phyloP scores from a whole-genome alignment of 2,797 vertebrate species.

The Danio jaintianensis region DNA sequence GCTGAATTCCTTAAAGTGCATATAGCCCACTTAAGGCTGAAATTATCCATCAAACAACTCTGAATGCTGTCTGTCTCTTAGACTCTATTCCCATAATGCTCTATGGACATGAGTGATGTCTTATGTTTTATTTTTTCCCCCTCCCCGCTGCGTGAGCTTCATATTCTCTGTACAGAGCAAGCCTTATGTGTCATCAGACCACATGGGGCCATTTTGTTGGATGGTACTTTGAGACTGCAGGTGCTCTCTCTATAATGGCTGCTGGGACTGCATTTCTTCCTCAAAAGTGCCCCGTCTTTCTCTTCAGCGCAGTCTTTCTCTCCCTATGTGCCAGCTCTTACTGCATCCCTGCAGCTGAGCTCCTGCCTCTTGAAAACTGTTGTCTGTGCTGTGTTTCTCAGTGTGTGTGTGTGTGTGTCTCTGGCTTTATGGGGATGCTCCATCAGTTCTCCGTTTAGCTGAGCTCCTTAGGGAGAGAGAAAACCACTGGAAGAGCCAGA shows the following conservation, averaged over 20 bases:
- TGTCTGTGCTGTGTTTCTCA: constrained; percentile 38
- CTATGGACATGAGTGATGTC: background rate
- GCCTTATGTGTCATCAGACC: constrained; percentile 48
- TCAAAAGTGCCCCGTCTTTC: constrained; percentile 62
- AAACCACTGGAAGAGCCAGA: constrained; percentile 29
- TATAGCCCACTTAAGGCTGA: background rate
- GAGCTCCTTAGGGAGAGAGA: constrained; percentile 61
- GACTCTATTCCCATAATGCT: background rate
- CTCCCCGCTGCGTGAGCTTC: constrained; percentile 15
- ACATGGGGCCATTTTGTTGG: constrained; percentile 72
- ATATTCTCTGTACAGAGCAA: constrained; percentile 29
- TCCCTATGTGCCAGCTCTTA: constrained; percentile 49
- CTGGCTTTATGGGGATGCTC: constrained; percentile 61
- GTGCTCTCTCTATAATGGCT: constrained; percentile 63
- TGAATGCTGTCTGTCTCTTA: constrained; percentile 3
- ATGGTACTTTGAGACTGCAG: constrained; percentile 74
- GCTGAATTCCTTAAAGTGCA: background rate
- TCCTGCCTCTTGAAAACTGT: constrained; percentile 35
- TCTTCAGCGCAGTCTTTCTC: constrained; percentile 31
- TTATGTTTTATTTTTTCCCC: background rate
- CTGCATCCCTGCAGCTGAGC: constrained; percentile 48
- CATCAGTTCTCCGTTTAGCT: constrained; percentile 70
- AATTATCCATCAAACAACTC: constrained; percentile 2
- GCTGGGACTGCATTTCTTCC: constrained; percentile 71
- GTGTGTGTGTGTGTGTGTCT: constrained; percentile 12